Conservation (phyloP, 2,113 vertebrate genomes). For the Tragelaphus strepsiceros region DNA sequence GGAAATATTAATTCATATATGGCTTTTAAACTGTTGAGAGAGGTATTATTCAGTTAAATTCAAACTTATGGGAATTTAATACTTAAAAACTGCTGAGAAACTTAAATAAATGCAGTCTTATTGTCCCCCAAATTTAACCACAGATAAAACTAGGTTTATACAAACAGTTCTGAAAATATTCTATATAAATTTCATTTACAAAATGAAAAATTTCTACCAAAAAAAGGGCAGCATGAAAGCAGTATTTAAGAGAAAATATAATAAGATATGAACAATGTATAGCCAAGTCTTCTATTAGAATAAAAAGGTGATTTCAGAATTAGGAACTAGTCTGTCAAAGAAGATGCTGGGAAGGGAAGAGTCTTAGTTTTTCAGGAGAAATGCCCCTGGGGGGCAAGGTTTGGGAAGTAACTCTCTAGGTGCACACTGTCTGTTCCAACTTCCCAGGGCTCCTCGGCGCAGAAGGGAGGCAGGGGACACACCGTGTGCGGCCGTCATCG, state of each 20-base stretch:
- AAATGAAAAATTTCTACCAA: neutral
- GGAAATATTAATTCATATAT: neutral
- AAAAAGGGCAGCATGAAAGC: neutral
- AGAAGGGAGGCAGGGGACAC: neutral
- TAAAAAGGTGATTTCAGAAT: neutral
- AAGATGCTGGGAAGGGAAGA: neutral
- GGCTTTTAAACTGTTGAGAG: neutral
- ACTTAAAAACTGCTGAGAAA: neutral
- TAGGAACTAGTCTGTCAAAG: neutral
- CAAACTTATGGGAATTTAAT: neutral
- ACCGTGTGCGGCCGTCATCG: neutral
- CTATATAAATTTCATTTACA: neutral
- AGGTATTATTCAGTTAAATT: neutral
- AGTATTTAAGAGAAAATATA: neutral
- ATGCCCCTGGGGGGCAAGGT: accelerated
- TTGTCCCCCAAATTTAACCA: neutral
- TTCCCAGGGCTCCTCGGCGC: neutral
- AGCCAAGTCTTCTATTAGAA: neutral
- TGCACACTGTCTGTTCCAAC: neutral
- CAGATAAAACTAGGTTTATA: neutral
- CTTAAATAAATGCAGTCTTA: neutral
- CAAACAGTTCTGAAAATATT: neutral
- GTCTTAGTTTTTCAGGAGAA: neutral
- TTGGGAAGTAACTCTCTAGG: neutral
- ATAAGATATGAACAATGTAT: neutral